phyloP scores from a whole-genome alignment of 2,113 vertebrate genomes.

The Rhinogobius similis region DNA sequence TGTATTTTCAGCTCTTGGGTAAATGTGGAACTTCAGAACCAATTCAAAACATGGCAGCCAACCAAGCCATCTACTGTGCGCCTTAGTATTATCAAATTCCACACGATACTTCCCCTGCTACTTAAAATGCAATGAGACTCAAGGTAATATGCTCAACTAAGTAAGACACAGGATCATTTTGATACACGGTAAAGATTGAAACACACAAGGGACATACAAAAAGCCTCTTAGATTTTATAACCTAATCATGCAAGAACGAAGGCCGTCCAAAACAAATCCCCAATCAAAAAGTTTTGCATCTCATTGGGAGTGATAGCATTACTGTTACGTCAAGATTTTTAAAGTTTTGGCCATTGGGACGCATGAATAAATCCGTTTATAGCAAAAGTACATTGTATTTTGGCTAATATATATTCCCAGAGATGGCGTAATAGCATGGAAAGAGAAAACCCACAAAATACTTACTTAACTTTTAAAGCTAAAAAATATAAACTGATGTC shows the following conservation, averaged over 20 bases:
- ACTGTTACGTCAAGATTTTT: constrained; percentile 56
- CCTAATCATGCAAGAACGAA: constrained; percentile 63
- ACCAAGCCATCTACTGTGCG: constrained; percentile 45
- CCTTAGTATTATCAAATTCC: constrained; percentile 55
- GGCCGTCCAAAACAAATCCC: constrained; percentile 55
- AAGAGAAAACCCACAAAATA: constrained; percentile 22
- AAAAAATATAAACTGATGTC: constrained; percentile 23
- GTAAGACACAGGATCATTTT: constrained; percentile 46
- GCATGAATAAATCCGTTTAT: constrained; percentile 58
- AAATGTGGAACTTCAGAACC: constrained; percentile 45
- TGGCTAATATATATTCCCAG: constrained; percentile 39
- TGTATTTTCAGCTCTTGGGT: constrained; percentile 41
- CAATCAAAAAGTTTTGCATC: constrained; percentile 41
- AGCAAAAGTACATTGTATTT: constrained; percentile 29
- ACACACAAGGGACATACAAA: constrained; percentile 49
- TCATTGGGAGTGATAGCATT: constrained; percentile 46
- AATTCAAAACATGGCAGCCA: constrained; percentile 63
- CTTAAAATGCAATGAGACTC: constrained; percentile 53
- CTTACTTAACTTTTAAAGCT: constrained; percentile 13
- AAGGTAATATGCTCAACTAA: constrained; percentile 47
- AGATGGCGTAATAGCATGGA: constrained; percentile 21
- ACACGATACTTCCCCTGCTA: constrained; percentile 47
- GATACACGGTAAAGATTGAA: constrained; percentile 48
- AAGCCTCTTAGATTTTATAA: constrained; percentile 59
- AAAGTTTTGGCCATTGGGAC: constrained; percentile 40